A percentile compares a stretch with the other conserved stretches of the same genome.
These are phyloP conservation scores for Criorhina ranunculi DNA, from an alignment of 2,888 invertebrate genomes.

Conservation along the genomic window DNA sequence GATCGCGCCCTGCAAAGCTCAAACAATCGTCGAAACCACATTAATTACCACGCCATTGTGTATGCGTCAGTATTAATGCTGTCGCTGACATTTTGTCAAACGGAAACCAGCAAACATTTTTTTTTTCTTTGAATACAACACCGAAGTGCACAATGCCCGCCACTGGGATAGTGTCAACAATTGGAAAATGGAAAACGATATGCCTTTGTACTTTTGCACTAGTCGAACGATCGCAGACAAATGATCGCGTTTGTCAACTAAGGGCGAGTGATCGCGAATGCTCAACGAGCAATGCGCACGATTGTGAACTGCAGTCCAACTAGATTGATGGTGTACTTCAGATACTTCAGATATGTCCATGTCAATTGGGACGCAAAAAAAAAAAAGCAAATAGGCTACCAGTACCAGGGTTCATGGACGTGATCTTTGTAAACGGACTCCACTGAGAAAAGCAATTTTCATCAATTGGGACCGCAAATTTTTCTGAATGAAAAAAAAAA, in stretches of 20 bases:
- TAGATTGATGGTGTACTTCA: slow-evolving; percentile 53
- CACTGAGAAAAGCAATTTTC: slow-evolving; percentile 41
- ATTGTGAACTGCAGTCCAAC: background rate
- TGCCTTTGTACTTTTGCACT: slow-evolving; percentile 56
- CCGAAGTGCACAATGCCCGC: no score
- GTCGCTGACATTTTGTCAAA: slow-evolving; percentile 62
- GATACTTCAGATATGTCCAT: slow-evolving; percentile 54
- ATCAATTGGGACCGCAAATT: slow-evolving; percentile 55
- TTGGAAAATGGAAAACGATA: slow-evolving; percentile 17
- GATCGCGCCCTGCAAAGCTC: slow-evolving; percentile 50
- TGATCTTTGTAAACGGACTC: slow-evolving; percentile 64
- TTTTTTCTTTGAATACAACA: slow-evolving; percentile 23
- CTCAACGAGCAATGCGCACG: slow-evolving; percentile 12
- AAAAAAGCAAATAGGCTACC: slow-evolving; percentile 6
- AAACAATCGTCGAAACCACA: slow-evolving; percentile 50
- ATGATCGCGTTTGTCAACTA: slow-evolving; percentile 39
- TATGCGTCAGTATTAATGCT: slow-evolving; percentile 40
- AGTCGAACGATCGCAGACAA: slow-evolving; percentile 29
- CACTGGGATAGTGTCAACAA: slow-evolving; percentile 14
- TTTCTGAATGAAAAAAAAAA: slow-evolving; percentile 52
- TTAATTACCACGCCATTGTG: slow-evolving; percentile 54
- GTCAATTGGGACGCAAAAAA: slow-evolving; percentile 59
- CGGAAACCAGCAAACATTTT: slow-evolving; percentile 51
- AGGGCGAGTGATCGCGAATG: slow-evolving; percentile 9
- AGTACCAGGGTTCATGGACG: slow-evolving; percentile 60